These are phyloP conservation scores for Apaloderma vittatum DNA, from an alignment of 2,113 vertebrate species.

Conservation along the genomic window DNA sequence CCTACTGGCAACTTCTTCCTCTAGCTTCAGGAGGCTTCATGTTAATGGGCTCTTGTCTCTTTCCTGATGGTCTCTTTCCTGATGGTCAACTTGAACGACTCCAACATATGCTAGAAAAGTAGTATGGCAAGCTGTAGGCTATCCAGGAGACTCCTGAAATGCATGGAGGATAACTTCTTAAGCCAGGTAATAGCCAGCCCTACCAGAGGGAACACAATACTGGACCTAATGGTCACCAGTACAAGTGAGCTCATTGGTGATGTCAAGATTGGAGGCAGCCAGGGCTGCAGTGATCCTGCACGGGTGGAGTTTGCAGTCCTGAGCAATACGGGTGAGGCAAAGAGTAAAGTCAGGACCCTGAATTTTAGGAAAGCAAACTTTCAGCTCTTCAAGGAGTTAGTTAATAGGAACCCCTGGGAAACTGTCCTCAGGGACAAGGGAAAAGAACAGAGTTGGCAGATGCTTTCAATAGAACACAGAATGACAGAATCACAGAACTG, in stretches of 20 bases:
- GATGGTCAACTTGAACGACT: background rate
- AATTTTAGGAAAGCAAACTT: background rate
- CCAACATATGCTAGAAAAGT: background rate
- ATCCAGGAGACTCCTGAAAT: background rate
- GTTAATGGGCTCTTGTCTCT: accelerated
- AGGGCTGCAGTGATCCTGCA: too few relatives aligned
- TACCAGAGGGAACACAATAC: too few relatives aligned
- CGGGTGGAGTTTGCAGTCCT: too few relatives aligned
- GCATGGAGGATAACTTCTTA: background rate
- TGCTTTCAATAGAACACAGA: background rate
- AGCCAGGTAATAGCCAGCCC: background rate
- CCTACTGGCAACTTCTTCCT: background rate
- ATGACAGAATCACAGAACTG: too few relatives aligned
- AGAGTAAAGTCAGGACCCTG: background rate
- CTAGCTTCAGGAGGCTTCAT: background rate
- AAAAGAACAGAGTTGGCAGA: background rate
- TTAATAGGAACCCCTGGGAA: background rate
- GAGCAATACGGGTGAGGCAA: background rate
- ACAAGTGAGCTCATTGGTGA: too few relatives aligned
- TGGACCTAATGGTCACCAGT: too few relatives aligned
- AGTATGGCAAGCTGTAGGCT: background rate
- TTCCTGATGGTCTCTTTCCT: too few relatives aligned
- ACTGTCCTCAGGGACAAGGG: background rate
- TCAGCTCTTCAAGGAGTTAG: background rate
- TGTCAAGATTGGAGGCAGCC: too few relatives aligned